Evolutionary conservation across 53 echinoderm and acorn worm species (phyloP).

Genomic region (Astropecten irregularis): DNA sequence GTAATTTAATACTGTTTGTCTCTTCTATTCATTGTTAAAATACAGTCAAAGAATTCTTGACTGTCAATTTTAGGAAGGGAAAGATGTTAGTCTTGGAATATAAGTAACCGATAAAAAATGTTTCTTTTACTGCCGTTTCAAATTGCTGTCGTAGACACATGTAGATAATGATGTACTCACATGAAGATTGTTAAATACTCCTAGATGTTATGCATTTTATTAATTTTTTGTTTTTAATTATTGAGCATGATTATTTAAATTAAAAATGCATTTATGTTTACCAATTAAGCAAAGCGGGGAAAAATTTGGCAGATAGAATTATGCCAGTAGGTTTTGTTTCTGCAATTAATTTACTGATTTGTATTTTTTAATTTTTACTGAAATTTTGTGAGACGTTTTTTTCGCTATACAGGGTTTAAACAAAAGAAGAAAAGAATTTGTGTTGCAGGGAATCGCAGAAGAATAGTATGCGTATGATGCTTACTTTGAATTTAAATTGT

Average conservation of each 20-base stretch:
- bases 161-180: constrained; percentile 8
- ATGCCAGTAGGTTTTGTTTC: not conserved
- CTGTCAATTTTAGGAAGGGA: not conserved
- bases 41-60: too few relatives aligned
- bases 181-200: constrained; percentile 4
- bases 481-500: not conserved
- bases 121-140: constrained; percentile 18
- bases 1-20: not conserved
- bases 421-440: too few relatives aligned
- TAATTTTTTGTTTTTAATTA: not conserved
- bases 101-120: not conserved
- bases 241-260: not conserved
- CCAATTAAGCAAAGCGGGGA: constrained; percentile 21
- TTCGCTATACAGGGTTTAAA: constrained; percentile 53
- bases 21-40: not conserved
- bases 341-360: not conserved
- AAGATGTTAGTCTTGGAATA: not conserved
- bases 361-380: constrained; percentile 36
- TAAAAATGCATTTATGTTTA: constrained; percentile 13
- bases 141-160: constrained; percentile 3
- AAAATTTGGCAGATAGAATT: not conserved
- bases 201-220: not conserved
- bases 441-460: constrained; percentile 24
- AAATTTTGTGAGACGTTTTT: constrained; percentile 21
- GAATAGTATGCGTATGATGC: not conserved